Base-by-base conservation (phyloP, 2,888 invertebrate genomes). In the Deilephila elpenor region DNA sequence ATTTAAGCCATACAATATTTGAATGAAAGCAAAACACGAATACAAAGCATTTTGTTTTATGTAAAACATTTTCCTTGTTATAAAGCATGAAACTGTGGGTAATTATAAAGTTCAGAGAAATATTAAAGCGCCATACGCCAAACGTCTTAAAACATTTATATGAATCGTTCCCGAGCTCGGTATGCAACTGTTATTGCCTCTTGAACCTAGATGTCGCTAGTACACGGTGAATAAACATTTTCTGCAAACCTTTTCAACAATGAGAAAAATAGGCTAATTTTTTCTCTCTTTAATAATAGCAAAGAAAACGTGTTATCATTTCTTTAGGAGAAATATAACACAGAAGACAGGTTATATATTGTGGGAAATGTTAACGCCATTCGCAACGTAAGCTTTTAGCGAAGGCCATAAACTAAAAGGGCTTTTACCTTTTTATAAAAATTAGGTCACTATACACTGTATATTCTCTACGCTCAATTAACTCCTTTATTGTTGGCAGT, bases 261-360 rank as follows among this genome's bases (percentile, higher is more conserved):
- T 60, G 77, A 83, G 83, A 85, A 82, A 84, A 88, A 87, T 84
- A 84, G 78, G 78, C 78, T 81, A 81, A 78, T 87, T 89, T 87
- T 87, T 88, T 88, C 86, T 84, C 80, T 78, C 80, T 82, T 86
- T 81, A 84, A 88, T 84, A 90, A 90, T 88, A 83, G 86, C 78
- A 81, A 80, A 82, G 85, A 88, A 90, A 89, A 89, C 81, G 84
- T 85, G 84, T 83, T 85, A 84, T 85, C 89, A 89, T 91, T 85
- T 87, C 85, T 83, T 78, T 80, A 85, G 89, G 88, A 90, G 90
- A 87, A 85, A 84, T 86, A 85, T 88, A 87, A 86, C 83, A 84
- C 79, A 83, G 88, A 83, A 88, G 88, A 84, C 87, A 85, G 86
- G 88, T 86, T 88, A 88, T 88, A 88, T 88, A 88, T 89, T 80